Conservation (phyloP, 2,888 invertebrate species). For the Sesia apiformis region DNA sequence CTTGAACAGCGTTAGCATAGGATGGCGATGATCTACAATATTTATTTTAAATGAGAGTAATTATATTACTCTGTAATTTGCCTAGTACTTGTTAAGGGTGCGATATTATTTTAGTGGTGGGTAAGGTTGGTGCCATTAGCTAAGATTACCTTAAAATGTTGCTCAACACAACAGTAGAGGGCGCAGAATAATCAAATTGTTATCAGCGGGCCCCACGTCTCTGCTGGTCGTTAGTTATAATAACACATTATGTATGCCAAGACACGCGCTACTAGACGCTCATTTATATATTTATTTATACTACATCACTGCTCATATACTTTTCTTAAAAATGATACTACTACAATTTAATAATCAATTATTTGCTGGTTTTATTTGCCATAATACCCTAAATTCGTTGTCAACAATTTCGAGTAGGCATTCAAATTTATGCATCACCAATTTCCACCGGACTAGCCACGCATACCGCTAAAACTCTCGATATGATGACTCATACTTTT, state of each 20-base stretch:
- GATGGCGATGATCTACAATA: too few relatives aligned
- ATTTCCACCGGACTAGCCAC: too few relatives aligned
- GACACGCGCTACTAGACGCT: constrained; percentile 26
- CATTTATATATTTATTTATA: constrained; percentile 10
- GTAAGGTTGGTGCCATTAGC: constrained; percentile 37
- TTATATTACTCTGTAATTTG: constrained; percentile 12
- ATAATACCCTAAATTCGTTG: too few relatives aligned
- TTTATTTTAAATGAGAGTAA: too few relatives aligned
- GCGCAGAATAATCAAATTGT: constrained; percentile 48
- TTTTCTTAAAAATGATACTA: too few relatives aligned
- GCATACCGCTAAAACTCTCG: too few relatives aligned
- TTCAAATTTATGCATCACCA: too few relatives aligned
- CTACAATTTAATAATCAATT: too few relatives aligned
- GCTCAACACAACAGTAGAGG: constrained; percentile 11
- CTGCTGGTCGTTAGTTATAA: constrained; percentile 24
- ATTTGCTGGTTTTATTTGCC: too few relatives aligned
- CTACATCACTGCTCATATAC: constrained; percentile 5
- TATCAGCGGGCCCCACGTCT: constrained; percentile 39
- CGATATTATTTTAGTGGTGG: constrained; percentile 32
- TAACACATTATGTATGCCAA: constrained; percentile 31
- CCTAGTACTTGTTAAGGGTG: constrained; percentile 36
- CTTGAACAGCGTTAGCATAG: too few relatives aligned
- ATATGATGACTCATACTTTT: too few relatives aligned
- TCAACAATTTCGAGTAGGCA: too few relatives aligned
- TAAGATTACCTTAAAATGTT: constrained; percentile 37